phyloP scores from a whole-genome alignment of 2,113 vertebrate species.

The Sphaerodactylus townsendi region DNA sequence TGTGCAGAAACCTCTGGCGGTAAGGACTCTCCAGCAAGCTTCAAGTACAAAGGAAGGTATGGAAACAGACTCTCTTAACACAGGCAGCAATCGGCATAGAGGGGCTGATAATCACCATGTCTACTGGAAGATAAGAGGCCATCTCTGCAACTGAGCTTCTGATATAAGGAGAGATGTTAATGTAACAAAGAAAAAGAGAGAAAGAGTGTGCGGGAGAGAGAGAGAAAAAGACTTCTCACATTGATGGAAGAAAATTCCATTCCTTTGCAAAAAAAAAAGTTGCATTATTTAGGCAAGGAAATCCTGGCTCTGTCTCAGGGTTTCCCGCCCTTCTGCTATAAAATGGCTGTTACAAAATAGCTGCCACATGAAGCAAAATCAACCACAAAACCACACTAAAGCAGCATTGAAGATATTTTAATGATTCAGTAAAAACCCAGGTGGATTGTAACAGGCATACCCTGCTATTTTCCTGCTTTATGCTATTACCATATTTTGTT shows the following conservation, averaged over 20 bases:
- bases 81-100: not conserved
- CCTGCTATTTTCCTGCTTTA: not conserved
- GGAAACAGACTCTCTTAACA: fast-evolving
- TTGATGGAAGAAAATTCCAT: not conserved
- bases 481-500: not conserved
- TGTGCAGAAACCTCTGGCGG: not conserved
- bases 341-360: no score
- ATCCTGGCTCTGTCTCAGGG: not conserved
- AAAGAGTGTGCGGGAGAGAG: no score
- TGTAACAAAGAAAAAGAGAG: not conserved
- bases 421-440: no score
- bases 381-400: no score
- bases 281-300: not conserved
- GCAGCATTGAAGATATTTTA: no score
- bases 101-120: not conserved
- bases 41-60: fast-evolving
- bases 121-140: not conserved
- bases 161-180: not conserved
- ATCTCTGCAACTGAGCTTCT: not conserved
- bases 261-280: not conserved
- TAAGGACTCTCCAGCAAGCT: not conserved
- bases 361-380: no score
- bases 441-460: not conserved
- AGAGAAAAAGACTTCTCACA: not conserved
- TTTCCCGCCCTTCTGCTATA: no score